A percentile compares a stretch with the other conserved stretches of the same genome.
phyloP scores from a whole-genome alignment of 2,888 invertebrate species.

The Acholoe squamosa region DNA sequence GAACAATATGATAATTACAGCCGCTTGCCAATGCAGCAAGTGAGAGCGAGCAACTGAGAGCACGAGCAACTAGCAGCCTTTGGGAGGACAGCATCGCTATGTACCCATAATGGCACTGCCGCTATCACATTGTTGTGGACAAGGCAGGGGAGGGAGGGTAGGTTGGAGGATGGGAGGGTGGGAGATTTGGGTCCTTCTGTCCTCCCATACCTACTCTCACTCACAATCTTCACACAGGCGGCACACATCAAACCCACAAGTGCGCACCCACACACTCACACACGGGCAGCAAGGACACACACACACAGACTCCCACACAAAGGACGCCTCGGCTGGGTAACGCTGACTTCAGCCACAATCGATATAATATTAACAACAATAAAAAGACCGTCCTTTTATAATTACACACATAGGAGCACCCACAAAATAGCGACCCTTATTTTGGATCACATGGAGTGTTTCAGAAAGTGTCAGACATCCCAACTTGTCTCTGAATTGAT shows the following conservation, averaged over 20 bases:
- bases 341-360: conserved; percentile 47
- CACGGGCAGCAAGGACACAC: conserved; percentile 38
- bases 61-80: not conserved
- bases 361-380: conserved; percentile 40
- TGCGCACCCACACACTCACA: conserved; percentile 17
- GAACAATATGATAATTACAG: conserved; percentile 60
- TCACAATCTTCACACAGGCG: conserved; percentile 38
- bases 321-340: not conserved
- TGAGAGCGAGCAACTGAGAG: not conserved
- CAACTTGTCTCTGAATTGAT: no score
- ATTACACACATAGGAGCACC: not conserved
- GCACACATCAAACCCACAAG: conserved; percentile 56
- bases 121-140: not conserved
- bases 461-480: no score
- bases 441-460: no score
- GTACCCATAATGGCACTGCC: not conserved
- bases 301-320: conserved; percentile 28
- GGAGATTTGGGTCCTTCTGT: conserved; percentile 35
- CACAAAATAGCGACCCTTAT: not conserved
- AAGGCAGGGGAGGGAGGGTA: not conserved
- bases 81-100: conserved; percentile 49
- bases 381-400: not conserved
- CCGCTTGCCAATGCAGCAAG: conserved; percentile 5
- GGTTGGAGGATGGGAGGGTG: not conserved
- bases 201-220: conserved; percentile 32